Conservation (phyloP, 2,888 invertebrate species). For the Platycnemis pennipes region DNA sequence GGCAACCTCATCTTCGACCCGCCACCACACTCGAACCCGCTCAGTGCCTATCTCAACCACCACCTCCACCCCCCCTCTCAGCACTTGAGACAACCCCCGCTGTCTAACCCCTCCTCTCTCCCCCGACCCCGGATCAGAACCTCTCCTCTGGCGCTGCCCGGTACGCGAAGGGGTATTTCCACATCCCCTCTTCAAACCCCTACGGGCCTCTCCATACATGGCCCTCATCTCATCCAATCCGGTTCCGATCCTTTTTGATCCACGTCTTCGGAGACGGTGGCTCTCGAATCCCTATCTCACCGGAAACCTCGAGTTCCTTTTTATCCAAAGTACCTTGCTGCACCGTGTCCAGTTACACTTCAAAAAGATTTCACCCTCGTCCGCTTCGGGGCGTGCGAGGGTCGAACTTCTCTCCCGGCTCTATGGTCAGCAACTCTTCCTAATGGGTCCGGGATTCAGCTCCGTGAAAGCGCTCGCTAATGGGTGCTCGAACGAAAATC, state of each 20-base stretch:
- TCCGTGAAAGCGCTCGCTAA: not conserved
- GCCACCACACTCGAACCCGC: not conserved
- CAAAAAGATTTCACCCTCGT: not conserved
- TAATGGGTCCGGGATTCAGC: not conserved
- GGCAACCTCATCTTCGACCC: not conserved
- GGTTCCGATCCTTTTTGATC: not conserved
- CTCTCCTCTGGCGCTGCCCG: not conserved
- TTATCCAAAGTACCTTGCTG: not conserved
- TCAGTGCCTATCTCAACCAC: not conserved
- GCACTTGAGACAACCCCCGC: not conserved
- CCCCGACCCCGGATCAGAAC: not conserved
- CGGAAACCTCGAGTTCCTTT: not conserved
- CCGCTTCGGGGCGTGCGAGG: not conserved
- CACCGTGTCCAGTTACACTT: constrained; percentile 1
- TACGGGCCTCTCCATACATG: not conserved
- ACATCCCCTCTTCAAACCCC: not conserved
- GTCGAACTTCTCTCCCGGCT: not conserved
- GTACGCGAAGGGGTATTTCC: not conserved
- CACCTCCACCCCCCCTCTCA: not conserved
- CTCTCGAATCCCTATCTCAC: not conserved
- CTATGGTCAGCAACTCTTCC: not conserved
- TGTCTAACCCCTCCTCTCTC: not conserved
- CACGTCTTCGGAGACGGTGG: not conserved
- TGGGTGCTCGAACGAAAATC: not conserved
- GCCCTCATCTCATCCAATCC: constrained; percentile 41